Conservation (phyloP, 2,113 vertebrate genomes). For the Corythornis vintsioides region DNA sequence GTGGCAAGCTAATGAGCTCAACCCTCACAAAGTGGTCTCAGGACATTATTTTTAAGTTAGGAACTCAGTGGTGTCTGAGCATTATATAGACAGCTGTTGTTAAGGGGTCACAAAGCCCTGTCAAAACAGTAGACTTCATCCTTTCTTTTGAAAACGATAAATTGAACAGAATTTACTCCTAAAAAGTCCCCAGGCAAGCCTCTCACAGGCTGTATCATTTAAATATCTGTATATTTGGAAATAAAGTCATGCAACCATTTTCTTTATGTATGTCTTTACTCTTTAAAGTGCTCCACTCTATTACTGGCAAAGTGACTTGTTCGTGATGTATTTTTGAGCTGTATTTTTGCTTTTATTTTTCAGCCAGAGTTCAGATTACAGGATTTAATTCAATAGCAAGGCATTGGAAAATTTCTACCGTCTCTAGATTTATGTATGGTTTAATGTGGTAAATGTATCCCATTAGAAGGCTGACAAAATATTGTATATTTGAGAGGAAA, state of each 20-base stretch:
- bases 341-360: background rate
- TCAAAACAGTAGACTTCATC: slow-evolving; percentile 10
- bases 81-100: background rate
- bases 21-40: background rate
- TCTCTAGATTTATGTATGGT: background rate
- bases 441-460: background rate
- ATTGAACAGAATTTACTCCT: background rate
- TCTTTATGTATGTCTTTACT: background rate
- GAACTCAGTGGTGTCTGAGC: background rate
- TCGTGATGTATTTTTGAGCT: background rate
- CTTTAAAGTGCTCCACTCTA: background rate
- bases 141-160: background rate
- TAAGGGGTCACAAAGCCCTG: background rate
- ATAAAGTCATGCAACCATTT: background rate
- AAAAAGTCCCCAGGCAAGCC: background rate
- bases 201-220: background rate
- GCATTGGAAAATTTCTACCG: background rate
- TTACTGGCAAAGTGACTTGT: background rate
- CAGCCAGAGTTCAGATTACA: background rate
- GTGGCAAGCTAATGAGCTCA: slow-evolving; percentile 29
- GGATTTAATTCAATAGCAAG: background rate
- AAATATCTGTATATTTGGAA: background rate
- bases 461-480: background rate
- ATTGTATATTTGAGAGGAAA: background rate
- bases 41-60: background rate